A percentile compares a stretch with the other conserved stretches of the same genome.
phyloP scores from a whole-genome alignment of 2,888 invertebrate species.

The Labia minor region DNA sequence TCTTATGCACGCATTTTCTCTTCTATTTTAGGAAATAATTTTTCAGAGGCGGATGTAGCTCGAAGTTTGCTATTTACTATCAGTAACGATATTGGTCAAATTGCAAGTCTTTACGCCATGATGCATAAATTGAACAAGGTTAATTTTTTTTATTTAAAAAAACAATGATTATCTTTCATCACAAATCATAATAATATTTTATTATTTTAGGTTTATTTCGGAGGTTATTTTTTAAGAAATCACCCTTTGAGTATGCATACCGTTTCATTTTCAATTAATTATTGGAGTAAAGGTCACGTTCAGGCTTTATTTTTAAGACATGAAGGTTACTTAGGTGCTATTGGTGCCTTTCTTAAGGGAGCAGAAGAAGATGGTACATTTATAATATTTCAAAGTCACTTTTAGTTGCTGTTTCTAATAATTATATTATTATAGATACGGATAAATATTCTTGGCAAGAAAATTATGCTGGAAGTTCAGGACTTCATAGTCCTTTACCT shows the following conservation, averaged over 20 bases:
- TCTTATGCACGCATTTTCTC: conserved; percentile 22
- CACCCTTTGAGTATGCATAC: conserved; percentile 60
- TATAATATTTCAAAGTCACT: too few species aligned
- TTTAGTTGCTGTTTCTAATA: too few species aligned
- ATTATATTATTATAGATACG: conserved; percentile 33
- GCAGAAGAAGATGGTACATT: conserved; percentile 44
- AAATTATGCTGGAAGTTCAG: conserved; percentile 56
- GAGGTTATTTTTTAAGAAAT: conserved; percentile 57
- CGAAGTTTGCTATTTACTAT: conserved; percentile 53
- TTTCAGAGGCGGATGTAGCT: conserved; percentile 49
- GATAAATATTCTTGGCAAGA: conserved; percentile 53
- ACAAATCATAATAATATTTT: background rate
- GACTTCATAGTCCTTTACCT: conserved; percentile 41
- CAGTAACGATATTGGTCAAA: conserved; percentile 61
- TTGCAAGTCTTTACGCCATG: conserved; percentile 55
- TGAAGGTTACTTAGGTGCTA: conserved; percentile 58
- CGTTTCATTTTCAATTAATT: conserved; percentile 54
- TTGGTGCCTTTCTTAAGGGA: conserved; percentile 57
- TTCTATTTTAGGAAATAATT: conserved; percentile 31
- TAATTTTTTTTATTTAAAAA: conserved; percentile 15
- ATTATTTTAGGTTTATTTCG: conserved; percentile 47
- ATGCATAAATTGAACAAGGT: conserved; percentile 46
- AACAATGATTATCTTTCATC: background rate
- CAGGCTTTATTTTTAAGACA: conserved; percentile 56
- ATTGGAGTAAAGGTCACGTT: conserved; percentile 55